Base-by-base conservation (phyloP, 2,113 vertebrate species). In the Origma solitaria region DNA sequence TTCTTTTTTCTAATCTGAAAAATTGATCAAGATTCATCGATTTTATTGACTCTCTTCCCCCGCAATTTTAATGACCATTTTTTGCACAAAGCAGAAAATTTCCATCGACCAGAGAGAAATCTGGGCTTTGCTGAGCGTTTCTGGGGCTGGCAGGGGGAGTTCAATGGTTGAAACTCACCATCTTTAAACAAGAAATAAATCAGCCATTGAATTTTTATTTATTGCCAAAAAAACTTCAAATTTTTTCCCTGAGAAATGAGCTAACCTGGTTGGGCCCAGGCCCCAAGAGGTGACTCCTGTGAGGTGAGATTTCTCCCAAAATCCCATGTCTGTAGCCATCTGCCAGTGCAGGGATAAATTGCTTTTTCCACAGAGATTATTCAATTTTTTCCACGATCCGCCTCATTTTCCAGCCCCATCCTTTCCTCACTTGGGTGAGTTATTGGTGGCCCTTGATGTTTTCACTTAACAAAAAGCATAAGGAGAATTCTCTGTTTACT, bases 351-450 rank as follows among this genome's bases (percentile, higher is more conserved):
- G 38, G 73, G 30, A 73, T 83, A 86, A 94, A 65, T 53, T 73
- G 38, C 58, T 76, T 80, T 90, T 95, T 69, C 71, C 78, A 25
- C 68, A 70, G 86, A 38, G 86, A 69, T 83, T 50, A 90, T 70
- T 90, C 0, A 0, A 44, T 66, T 93, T 90, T 92, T 93, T 86
- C 79, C 92, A 70, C 0, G 0, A 80, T 70, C 79, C 0, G 0
- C 68, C 75, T 92, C 62, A 25, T 82, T 96, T 93, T 80, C 72
- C 79, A 65, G 16, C 86, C 77, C 76, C 50, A 54, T 90, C 85
- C 42, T 94, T 86, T 77, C 92, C 86, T 93, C 82, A 15, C 69
- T 76, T 31, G 22, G 49, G 7, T 79, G 93, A 89, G 49, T 91
- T 90, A 87, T 79, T 79, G 91, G 53, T 72, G 78, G 90, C 77